phyloP scores from a whole-genome alignment of 1,140 invertebrate genomes.

The Dysdera silvatica region DNA sequence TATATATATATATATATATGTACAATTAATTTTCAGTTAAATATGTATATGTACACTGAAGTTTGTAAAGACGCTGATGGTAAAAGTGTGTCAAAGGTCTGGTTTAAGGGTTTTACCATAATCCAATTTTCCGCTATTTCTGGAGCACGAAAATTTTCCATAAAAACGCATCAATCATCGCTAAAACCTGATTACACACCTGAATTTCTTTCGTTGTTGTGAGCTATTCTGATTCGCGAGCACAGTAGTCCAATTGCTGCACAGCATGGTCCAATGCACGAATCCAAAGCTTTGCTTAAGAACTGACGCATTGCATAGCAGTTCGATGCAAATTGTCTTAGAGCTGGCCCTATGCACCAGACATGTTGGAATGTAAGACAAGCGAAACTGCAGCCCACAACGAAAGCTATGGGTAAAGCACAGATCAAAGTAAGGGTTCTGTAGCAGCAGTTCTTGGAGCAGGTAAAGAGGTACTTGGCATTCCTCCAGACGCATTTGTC shows the following conservation, averaged over 20 bases:
- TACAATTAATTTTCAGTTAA: no score
- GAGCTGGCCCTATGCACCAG: constrained; percentile 59
- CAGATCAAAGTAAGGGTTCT: constrained; percentile 57
- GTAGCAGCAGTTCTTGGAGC: constrained; percentile 62
- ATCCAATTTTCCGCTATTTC: no score
- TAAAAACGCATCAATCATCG: no score
- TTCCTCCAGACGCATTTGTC: constrained; percentile 66
- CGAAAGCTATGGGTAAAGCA: constrained; percentile 58
- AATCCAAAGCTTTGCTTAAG: constrained; percentile 51
- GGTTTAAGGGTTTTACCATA: no score
- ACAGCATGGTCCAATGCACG: constrained; percentile 54
- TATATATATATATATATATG: no score
- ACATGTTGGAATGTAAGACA: constrained; percentile 68
- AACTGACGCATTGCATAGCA: constrained; percentile 53
- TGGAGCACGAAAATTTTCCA: no score
- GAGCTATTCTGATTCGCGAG: constrained; percentile 52
- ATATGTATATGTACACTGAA: no score
- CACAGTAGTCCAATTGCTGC: constrained; percentile 57
- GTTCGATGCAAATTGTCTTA: constrained; percentile 51
- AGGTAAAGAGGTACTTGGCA: constrained; percentile 59
- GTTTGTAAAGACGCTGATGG: no score
- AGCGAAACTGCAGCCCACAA: constrained; percentile 63
- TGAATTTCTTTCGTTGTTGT: constrained; percentile 2
- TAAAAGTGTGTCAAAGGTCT: no score
- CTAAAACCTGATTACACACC: no score